Evolutionary conservation across 2,797 vertebrate species (phyloP), one percentile per base, ranked within the genome.

Genomic region (Sebastes matsubarae): DNA sequence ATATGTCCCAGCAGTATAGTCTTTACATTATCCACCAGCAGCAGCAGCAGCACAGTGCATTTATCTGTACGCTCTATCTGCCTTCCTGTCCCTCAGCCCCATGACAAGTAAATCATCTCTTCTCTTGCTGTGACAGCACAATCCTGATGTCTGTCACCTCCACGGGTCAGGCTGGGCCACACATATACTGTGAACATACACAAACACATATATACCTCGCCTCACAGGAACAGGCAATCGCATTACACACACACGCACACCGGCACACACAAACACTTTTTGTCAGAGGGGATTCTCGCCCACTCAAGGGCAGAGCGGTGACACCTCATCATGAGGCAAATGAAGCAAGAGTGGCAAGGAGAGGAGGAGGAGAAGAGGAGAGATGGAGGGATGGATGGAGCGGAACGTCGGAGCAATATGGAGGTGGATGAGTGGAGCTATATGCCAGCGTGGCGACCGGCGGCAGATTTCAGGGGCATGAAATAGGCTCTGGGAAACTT

Each of bases 311-410:
- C 91, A 91, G 87, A 89, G 74, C 74, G 69, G 89, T 93, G 94
- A 94, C 92, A 93, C 89, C 92, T 93, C 94, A 96, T 95, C 93
- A 95, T 93, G 89, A 94, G 90, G 87, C 91, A 93, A 95, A 95
- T 94, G 92, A 94, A 93, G 93, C 91, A 89, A 82, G 86, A 89
- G 89, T 85, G 88, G 89, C 83, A 76, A 86, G 74, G 59, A 86
- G 89, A 86, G 67, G 85, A 82, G 38, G 80, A 83, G 77, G 71
- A 64, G 83, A 52, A 38, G 80, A 83, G 77, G 69, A 87, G 72
- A 83, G 81, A 91, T 85, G 65, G 88, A 79, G 71, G 85, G 83
- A 86, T 86, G 90, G 89, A 91, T 87, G 79, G 82, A 89, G 88
- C 77, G 79, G 87, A 89, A 92, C 82, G 66, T 76, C 3, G 9